Percentiles rank a stretch among this genome's conserved stretches.
phyloP scores from a whole-genome alignment of 2,113 vertebrate genomes.

The Saccopteryx leptura region DNA sequence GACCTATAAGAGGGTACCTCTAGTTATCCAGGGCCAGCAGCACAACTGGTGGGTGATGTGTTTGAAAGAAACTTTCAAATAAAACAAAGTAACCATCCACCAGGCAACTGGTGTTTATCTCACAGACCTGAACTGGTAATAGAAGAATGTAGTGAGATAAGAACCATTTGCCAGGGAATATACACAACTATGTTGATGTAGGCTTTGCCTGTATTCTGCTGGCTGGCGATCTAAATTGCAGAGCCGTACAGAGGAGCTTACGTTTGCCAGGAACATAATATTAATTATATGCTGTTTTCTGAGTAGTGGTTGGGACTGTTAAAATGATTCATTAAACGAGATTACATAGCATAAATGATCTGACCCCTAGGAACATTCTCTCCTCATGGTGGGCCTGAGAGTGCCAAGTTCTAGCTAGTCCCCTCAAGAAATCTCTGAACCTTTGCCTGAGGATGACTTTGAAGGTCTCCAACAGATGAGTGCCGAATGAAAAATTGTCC shows the following conservation, averaged over 20 bases:
- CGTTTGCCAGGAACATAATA: background rate
- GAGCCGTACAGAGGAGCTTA: background rate
- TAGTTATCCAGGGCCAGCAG: background rate
- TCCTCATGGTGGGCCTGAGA: background rate
- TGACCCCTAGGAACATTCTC: background rate
- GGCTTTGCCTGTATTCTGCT: background rate
- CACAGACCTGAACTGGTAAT: background rate
- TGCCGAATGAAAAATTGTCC: background rate
- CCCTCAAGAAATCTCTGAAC: background rate
- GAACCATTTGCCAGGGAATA: background rate
- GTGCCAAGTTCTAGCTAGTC: background rate
- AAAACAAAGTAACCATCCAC: background rate
- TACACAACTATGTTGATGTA: no score
- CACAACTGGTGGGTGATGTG: no score
- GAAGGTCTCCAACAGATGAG: background rate
- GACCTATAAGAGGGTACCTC: background rate
- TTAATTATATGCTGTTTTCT: background rate
- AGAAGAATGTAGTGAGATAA: background rate
- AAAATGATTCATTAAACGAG: background rate
- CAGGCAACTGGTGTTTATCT: background rate
- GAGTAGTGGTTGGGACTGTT: background rate
- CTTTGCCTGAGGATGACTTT: background rate
- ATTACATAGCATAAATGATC: background rate
- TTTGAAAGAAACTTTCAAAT: conserved; percentile 2
- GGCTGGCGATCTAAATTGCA: background rate